Evolutionary conservation across 2,888 invertebrate genomes (phyloP), one percentile per base, ranked within the genome.

Genomic region (Hesperia comma): DNA sequence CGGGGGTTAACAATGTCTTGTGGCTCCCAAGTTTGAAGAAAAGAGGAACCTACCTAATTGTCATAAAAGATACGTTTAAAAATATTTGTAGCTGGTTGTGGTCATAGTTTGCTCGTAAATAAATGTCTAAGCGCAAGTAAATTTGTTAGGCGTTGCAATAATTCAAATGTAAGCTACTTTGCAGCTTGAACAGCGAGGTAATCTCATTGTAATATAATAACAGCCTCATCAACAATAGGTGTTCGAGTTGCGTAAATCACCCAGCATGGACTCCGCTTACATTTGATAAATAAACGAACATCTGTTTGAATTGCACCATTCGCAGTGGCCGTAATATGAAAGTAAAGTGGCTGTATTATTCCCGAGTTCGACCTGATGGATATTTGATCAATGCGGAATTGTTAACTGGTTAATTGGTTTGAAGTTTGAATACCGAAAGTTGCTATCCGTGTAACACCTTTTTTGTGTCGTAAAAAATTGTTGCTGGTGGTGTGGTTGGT

Each of bases 191-290:
- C 14, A 26, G 51, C 40, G 41, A 19, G 33, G 60, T 66, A 61
- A 46, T 41, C 46, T 46, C 46, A 55, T 67, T 55, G 58, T 60
- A 58, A 19, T 60, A 60, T 41, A 60, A 54, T 21, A 51, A 51
- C 51, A 43, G 26, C 56, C 19, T 63, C 63, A 49, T 56, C 56
- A 64, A 64, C 63, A 58, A 64, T 58, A 64, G 17, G 41, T 57
- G 14, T 49, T 57, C 8, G 26, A 33, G 37, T 60, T 54, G 32
- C 60, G 54, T 60, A 66, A 66, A 66, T 66, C 66, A 66, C 66
- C 33, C 66, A 66, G 54, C 60, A 26, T 54, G 66, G 21, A 54
- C 41, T 43, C 58, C 54, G 41, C 19, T 5, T 51, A 26, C 40
- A 32, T 58, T 58, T 21, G 32, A 58, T 58, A 53, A 53, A 53